Evolutionary conservation across 2,113 vertebrate genomes (phyloP), one percentile per base, ranked within the genome.

Genomic region (Gallinago jamesoni): DNA sequence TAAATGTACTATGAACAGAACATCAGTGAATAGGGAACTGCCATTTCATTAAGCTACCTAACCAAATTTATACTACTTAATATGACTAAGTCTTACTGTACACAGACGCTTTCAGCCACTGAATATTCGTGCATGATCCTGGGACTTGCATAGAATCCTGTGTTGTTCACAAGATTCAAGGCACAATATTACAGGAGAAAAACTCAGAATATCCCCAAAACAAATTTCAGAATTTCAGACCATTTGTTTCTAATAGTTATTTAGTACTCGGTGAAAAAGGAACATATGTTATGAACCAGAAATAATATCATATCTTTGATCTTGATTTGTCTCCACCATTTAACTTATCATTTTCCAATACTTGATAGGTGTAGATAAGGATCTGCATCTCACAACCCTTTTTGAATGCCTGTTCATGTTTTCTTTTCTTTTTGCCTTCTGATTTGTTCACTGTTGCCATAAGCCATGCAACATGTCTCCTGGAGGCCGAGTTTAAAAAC

Each of bases 331-430:
- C 8, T 59, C 20, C 22, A 66, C 4, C 3, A 39, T 59, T 84
- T 57, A 48, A 27, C 37, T 41, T 84, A n/a, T 13, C 7, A n/a
- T 60, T 22, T 41, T 78, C 19, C 45, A 13, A 47, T 35, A 52
- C 1, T 27, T 80, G 12, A 17, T 18, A 50, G 6, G 1, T 37
- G 35, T 4, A 2, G 4, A 11, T 37, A 73, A 56, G 1, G 7
- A 53, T 69, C 24, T 66, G 33, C 30, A 56, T 55, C 13, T 75
- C 41, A 70, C 17, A 90, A 68, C 5, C 0, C 1, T 43, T 75
- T 89, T 55, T 66, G 21, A 78, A 69, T 43, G 11, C 1, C 5
- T 75, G 2, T 57, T n/a, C 7, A 69, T 39, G 2, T 50, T 75
- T 56, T 45, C 9, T 57, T 55, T 75, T 66, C 7, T 48, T 60